Conservation (phyloP, 2,113 vertebrate genomes). For the Lates calcarifer region DNA sequence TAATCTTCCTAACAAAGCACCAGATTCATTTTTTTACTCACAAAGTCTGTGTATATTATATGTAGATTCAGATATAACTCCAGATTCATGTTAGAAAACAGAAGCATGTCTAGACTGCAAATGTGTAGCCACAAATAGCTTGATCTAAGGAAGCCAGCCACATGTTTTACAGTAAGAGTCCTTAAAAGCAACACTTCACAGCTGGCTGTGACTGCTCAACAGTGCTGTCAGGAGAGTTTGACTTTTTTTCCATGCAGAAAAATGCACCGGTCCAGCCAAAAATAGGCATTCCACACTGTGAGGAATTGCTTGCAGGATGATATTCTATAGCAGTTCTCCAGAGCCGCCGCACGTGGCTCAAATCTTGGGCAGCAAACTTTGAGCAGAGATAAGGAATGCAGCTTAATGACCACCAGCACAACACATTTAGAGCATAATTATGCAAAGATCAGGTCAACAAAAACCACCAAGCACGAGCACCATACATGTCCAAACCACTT, state of each 20-base stretch:
- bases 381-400: conserved; percentile 57
- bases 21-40: conserved; percentile 33
- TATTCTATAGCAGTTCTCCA: conserved; percentile 66
- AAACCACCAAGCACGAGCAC: conserved; percentile 28
- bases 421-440: conserved; percentile 39
- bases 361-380: conserved; percentile 56
- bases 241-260: conserved; percentile 59
- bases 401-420: conserved; percentile 19
- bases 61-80: conserved; percentile 59
- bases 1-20: conserved; percentile 44
- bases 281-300: conserved; percentile 70
- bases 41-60: conserved; percentile 32
- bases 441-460: conserved; percentile 38
- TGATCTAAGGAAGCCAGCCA: conserved; percentile 75
- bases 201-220: conserved; percentile 65
- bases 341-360: conserved; percentile 62
- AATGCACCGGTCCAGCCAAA: conserved; percentile 69
- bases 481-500: conserved; percentile 45
- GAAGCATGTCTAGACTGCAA: conserved; percentile 77
- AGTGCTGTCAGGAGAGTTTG: conserved; percentile 48
- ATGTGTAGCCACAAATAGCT: conserved; percentile 75
- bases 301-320: conserved; percentile 71
- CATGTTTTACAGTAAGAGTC: conserved; percentile 69
- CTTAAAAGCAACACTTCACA: conserved; percentile 69
- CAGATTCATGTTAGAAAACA: conserved; percentile 62